These are phyloP conservation scores for Spizaetus ornatus DNA, from an alignment of 2,113 vertebrate genomes.

Conservation along the genomic window DNA sequence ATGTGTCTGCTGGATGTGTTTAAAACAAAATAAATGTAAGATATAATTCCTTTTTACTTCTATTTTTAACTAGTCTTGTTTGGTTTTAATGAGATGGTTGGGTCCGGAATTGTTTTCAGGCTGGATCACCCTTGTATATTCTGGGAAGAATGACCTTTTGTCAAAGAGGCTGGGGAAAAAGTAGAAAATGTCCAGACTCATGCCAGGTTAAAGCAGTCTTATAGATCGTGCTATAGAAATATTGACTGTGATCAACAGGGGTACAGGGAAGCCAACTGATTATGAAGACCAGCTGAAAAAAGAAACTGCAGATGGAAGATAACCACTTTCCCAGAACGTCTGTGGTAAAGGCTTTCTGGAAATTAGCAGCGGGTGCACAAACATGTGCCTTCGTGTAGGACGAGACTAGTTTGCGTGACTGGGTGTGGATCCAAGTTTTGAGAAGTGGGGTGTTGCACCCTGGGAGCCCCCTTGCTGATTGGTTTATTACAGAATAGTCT, in stretches of 20 bases:
- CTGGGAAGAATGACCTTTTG: conserved; percentile 27
- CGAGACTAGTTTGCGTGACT: background rate
- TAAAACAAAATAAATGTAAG: background rate
- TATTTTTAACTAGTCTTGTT: background rate
- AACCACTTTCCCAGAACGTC: background rate
- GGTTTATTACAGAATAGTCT: background rate
- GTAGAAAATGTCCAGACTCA: background rate
- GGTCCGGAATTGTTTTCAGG: background rate
- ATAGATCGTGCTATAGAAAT: background rate
- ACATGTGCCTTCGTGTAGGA: background rate
- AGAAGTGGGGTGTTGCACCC: background rate
- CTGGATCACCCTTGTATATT: background rate
- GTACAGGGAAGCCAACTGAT: conserved; percentile 24
- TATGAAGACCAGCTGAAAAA: conserved; percentile 51
- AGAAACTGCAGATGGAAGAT: conserved; percentile 24
- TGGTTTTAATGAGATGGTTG: background rate
- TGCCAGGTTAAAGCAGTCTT: background rate
- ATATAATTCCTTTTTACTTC: background rate
- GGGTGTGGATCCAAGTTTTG: background rate
- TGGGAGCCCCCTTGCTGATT: background rate
- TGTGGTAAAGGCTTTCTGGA: background rate
- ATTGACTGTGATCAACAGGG: conserved; percentile 7
- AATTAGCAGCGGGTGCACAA: background rate
- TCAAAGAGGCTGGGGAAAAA: background rate
- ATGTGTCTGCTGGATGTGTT: background rate